Evolutionary conservation across 2,113 vertebrate species (phyloP).

Genomic region (Oncorhynchus gorbuscha): DNA sequence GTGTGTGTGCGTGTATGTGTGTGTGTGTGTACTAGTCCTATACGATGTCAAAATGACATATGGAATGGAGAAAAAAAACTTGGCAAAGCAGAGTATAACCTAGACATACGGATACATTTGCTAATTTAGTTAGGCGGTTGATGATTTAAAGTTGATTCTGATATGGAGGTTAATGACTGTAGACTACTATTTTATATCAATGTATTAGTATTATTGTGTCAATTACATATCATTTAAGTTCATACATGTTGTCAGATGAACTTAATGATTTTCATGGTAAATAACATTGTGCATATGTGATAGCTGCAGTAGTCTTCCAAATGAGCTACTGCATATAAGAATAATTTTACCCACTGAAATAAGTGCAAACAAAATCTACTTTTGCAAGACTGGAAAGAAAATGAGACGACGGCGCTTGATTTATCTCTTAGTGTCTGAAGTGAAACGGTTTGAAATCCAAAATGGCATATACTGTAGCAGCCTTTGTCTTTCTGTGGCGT

Average conservation of each 20-base stretch:
- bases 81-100: neutral
- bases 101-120: neutral
- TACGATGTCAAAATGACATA: neutral
- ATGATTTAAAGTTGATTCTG: neutral
- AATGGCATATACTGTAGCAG: neutral
- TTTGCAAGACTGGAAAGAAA: neutral
- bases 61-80: neutral
- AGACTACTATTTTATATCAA: neutral
- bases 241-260: neutral
- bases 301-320: neutral
- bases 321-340: neutral
- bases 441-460: conserved; percentile 21
- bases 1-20: no score
- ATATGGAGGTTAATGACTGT: neutral
- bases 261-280: neutral
- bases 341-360: neutral
- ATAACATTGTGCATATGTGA: neutral
- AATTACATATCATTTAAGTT: neutral
- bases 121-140: neutral
- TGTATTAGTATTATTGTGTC: neutral
- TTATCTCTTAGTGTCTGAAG: conserved; percentile 19
- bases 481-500: conserved; percentile 10
- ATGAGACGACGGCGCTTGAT: neutral
- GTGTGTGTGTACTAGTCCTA: neutral
- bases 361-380: neutral